phyloP scores from a whole-genome alignment of 1,140 invertebrate species.

The Littorina saxatilis region DNA sequence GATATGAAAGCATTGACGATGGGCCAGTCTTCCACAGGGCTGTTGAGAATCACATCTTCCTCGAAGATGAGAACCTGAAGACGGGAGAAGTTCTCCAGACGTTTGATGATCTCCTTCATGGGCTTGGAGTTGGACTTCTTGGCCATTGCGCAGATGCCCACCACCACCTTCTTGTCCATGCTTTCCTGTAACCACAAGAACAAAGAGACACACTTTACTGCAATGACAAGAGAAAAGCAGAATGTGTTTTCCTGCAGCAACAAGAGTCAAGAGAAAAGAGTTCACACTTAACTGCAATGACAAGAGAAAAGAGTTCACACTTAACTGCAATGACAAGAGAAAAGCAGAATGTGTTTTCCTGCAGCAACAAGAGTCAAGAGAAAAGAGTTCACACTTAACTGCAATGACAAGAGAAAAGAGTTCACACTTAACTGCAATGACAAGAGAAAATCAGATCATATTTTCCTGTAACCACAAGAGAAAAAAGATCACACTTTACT shows the following conservation, averaged over 20 bases:
- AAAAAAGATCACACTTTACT: constrained; percentile 29
- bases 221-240: neutral
- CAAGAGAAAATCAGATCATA: no score
- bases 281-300: neutral
- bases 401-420: no score
- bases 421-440: no score
- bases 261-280: neutral
- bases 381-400: no score
- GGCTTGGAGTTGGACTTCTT: constrained; percentile 99
- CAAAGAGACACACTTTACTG: neutral
- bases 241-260: neutral
- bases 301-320: neutral
- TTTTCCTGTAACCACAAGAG: no score
- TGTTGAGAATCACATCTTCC: constrained; percentile 89
- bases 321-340: neutral
- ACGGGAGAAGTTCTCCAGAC: constrained; percentile 97
- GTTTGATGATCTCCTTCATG: constrained; percentile 97
- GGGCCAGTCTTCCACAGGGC: constrained; percentile 98
- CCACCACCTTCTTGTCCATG: constrained; percentile 80
- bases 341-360: neutral
- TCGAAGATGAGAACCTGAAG: constrained; percentile 95
- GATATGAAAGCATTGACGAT: constrained; percentile 98
- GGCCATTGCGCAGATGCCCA: constrained; percentile 98
- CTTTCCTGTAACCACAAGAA: constrained; percentile 23
- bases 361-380: neutral